phyloP scores from a whole-genome alignment of 2,113 vertebrate species.

The Myiozetetes cayanensis region DNA sequence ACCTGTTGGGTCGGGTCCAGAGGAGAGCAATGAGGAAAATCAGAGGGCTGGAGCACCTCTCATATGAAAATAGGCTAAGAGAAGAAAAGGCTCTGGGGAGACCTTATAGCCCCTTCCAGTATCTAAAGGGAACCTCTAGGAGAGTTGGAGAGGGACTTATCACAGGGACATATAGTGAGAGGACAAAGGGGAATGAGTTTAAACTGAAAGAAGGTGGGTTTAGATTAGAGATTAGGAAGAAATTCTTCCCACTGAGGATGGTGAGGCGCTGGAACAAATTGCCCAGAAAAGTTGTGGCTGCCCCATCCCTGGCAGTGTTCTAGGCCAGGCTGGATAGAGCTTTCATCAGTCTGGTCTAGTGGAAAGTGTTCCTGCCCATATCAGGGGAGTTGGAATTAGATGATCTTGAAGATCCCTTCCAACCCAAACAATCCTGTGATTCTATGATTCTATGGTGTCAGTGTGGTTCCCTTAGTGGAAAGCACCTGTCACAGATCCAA shows the following conservation, averaged over 20 bases:
- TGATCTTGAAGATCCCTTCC: not conserved
- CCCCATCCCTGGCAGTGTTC: not conserved
- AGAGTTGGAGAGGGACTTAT: not conserved
- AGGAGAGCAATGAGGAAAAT: not conserved
- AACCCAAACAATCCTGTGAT: not conserved
- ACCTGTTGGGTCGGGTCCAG: not conserved
- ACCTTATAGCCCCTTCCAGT: not conserved
- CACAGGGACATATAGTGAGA: not conserved
- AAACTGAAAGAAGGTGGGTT: not conserved
- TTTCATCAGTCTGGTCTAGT: not conserved
- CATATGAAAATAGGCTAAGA: not conserved
- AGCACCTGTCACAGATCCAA: not conserved
- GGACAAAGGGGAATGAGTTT: not conserved
- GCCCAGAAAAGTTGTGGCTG: not conserved
- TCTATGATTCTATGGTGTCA: not conserved
- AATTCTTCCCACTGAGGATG: not conserved
- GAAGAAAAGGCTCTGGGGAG: not conserved
- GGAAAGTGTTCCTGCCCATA: fast-evolving
- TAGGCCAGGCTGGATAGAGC: not conserved
- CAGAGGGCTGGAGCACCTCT: not conserved
- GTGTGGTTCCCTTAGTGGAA: not conserved
- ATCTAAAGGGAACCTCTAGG: not conserved
- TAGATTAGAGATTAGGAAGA: not conserved
- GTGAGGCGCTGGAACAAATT: not conserved
- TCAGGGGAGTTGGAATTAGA: not conserved